These are phyloP conservation scores for Nemoura dubitans DNA, from an alignment of 2,888 invertebrate genomes.

Conservation along the genomic window DNA sequence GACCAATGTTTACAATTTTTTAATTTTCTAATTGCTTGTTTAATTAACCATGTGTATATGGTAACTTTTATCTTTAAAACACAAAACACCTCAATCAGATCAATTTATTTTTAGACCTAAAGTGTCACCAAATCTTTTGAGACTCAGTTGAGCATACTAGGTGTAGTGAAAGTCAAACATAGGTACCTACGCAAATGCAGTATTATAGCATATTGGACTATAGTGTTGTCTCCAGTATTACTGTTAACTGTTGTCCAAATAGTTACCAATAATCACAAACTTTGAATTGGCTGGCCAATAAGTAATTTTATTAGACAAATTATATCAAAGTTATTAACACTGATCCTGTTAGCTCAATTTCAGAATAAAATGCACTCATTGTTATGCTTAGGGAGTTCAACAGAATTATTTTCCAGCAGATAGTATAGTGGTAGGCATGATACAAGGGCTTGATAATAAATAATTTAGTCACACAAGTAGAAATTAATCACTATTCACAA, in stretches of 20 bases:
- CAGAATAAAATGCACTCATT: neutral
- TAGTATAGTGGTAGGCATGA: neutral
- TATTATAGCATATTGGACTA: too few relatives aligned
- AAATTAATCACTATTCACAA: neutral
- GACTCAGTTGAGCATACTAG: too few relatives aligned
- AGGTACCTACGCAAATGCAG: too few relatives aligned
- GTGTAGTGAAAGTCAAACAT: too few relatives aligned
- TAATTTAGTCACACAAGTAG: neutral
- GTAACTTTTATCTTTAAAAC: neutral
- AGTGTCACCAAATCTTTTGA: too few relatives aligned
- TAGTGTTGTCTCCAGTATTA: neutral
- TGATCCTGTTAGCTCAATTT: neutral
- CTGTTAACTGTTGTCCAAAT: neutral
- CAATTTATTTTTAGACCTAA: neutral
- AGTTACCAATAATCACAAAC: neutral
- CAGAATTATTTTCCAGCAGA: neutral
- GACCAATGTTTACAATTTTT: conserved; percentile 7
- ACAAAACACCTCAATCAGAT: neutral
- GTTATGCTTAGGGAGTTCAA: neutral
- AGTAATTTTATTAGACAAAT: conserved; percentile 7
- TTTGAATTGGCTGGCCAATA: neutral
- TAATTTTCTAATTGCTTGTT: neutral
- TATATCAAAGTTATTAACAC: neutral
- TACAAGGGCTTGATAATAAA: neutral
- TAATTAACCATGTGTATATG: neutral